Percentiles rank a stretch among this genome's conserved stretches.
These are phyloP conservation scores for Lapara coniferarum DNA, from an alignment of 2,888 invertebrate species.

Conservation along the genomic window DNA sequence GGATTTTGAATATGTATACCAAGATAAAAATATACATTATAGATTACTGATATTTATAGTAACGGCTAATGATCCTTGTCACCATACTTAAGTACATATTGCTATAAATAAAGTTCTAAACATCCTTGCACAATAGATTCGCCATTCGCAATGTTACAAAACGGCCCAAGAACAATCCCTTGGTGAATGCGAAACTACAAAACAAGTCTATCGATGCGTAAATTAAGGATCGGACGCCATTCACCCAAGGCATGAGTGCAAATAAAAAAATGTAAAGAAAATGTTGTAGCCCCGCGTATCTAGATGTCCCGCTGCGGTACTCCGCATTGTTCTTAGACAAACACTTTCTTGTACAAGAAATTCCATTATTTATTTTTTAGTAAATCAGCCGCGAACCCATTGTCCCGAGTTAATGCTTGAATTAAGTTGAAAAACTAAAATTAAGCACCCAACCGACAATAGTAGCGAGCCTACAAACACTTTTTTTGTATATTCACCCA, in stretches of 20 bases:
- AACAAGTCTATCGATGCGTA: constrained; percentile 79
- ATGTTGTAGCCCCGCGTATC: constrained; percentile 69
- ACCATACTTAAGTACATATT: constrained; percentile 25
- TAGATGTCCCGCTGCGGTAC: constrained; percentile 81
- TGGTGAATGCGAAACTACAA: constrained; percentile 72
- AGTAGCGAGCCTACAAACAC: constrained; percentile 46
- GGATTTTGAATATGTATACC: not conserved
- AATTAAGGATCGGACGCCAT: constrained; percentile 77
- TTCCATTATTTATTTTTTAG: constrained; percentile 73
- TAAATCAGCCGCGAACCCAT: constrained; percentile 62
- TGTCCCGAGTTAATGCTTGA: constrained; percentile 71
- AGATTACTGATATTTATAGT: not conserved
- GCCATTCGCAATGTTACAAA: constrained; percentile 72
- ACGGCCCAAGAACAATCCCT: constrained; percentile 74
- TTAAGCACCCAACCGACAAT: constrained; percentile 54
- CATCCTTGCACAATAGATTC: constrained; percentile 55
- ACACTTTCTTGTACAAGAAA: constrained; percentile 74
- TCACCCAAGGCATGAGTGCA: constrained; percentile 68
- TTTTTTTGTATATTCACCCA: constrained; percentile 26
- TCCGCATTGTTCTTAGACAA: constrained; percentile 80
- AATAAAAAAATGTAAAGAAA: constrained; percentile 70
- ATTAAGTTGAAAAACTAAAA: constrained; percentile 61
- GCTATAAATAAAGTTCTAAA: constrained; percentile 46
- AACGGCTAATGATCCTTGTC: constrained; percentile 6
- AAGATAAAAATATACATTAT: not conserved